phyloP scores from a whole-genome alignment of 2,113 vertebrate genomes.

The Ciconia stormi region DNA sequence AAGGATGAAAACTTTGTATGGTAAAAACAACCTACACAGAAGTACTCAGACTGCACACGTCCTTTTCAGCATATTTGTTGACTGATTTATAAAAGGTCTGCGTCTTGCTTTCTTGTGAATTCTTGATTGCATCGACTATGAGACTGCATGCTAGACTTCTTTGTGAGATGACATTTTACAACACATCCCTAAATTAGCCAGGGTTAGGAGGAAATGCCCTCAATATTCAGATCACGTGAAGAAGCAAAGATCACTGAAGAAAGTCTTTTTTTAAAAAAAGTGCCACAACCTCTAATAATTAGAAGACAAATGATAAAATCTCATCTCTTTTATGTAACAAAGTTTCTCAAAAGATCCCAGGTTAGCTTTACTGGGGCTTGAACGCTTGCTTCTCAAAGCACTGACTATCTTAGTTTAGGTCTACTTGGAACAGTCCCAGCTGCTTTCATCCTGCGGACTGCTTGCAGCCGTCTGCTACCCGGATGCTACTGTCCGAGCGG shows the following conservation, averaged over 20 bases:
- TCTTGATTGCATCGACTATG: neutral
- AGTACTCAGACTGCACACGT: neutral
- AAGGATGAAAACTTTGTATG: neutral
- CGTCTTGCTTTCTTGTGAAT: neutral
- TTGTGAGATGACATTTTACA: neutral
- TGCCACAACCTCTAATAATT: neutral
- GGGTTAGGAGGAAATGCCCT: neutral
- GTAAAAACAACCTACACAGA: neutral
- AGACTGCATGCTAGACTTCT: neutral
- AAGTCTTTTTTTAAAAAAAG: neutral
- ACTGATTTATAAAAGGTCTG: neutral
- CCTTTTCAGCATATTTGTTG: neutral
- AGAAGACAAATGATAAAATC: neutral
- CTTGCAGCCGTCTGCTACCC: neutral
- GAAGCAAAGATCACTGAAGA: neutral
- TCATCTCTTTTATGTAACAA: neutral
- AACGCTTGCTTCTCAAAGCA: neutral
- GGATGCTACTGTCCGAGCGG: neutral
- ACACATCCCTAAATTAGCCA: neutral
- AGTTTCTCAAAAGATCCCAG: neutral
- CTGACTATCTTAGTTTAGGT: neutral
- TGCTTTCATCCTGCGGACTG: neutral
- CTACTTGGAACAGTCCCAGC: neutral
- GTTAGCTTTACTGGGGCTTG: neutral
- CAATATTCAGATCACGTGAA: neutral